Evolutionary conservation across 2,888 invertebrate species (phyloP), one percentile per base, ranked within the genome.

Genomic region (Chromoteleia sp.): DNA sequence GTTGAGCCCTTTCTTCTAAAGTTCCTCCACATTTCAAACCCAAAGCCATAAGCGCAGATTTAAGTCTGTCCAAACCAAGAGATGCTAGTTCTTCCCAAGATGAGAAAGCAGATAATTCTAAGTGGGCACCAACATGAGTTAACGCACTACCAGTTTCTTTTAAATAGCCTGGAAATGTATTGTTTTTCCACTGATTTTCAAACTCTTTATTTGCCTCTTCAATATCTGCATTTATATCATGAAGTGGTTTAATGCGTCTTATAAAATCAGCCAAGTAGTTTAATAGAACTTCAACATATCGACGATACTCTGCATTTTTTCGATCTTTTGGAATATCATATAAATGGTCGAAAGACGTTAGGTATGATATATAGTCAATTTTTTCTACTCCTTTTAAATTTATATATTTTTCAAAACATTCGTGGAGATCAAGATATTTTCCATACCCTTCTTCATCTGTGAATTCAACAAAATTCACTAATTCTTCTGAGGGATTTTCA

Each of bases 381-480:
- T 97, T 96, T 94, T 98, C 98, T 86, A 99, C 96, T 6, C 98
- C 98, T 90, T 99, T 99, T 30, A 99, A 93, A 92, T 99, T 99
- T 29, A 99, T 95, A 91, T 97, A 99, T 89, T 97, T 97, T 88
- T 97, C 98, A 92, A 98, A 99, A 88, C 98, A 97, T 91, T 98
- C 97, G 92, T 99, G 98, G 48, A 99, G 93, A 92, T 99, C 99
- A 67, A 99, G 93, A 92, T 98, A 99, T 91, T 98, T 98, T 10
- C 99, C 99, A 92, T 99, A 99, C 0, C 99, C 99, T 92, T 99
- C 99, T 92, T 99, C 99, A 92, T 99, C 99, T 2, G 98, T 97
- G 90, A 99, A 99, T 87, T 99, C 98, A 1, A 98, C 97, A 84
- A 99, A 94, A 90, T 95, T 96, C 41, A 96, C 94, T 90, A 94